Conservation (phyloP, 53 echinoderm and acorn worm species). For the Mesocentrotus franciscanus region DNA sequence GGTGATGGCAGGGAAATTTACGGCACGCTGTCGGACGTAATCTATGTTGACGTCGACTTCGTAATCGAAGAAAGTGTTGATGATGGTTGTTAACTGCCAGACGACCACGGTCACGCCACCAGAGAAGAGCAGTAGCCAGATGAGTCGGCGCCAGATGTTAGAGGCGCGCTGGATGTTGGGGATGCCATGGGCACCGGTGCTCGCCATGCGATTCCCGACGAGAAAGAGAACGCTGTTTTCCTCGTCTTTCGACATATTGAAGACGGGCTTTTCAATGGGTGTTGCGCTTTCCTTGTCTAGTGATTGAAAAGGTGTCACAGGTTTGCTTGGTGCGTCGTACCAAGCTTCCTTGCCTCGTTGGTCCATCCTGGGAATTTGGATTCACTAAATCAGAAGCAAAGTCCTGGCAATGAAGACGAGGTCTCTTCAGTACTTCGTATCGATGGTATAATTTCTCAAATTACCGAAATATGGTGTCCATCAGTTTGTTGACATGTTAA, state of each 20-base stretch:
- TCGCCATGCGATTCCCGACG: constrained; percentile 61
- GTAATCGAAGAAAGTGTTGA: constrained; percentile 10
- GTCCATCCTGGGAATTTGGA: neutral
- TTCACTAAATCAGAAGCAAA: neutral
- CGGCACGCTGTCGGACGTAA: constrained; percentile 21
- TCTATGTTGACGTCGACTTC: constrained; percentile 81
- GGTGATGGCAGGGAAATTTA: constrained; percentile 82
- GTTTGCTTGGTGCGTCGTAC: constrained; percentile 17
- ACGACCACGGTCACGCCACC: constrained; percentile 63
- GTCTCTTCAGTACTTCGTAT: neutral
- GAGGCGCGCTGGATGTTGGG: constrained; percentile 86
- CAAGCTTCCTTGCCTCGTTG: constrained; percentile 25
- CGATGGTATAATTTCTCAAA: neutral
- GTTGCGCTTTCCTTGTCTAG: neutral
- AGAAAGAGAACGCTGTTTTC: constrained; percentile 34
- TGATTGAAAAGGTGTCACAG: neutral
- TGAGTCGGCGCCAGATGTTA: constrained; percentile 57
- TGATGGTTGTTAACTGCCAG: constrained; percentile 54
- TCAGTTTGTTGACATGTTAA: neutral
- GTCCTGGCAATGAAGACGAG: neutral
- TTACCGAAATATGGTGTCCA: neutral
- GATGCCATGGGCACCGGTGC: constrained; percentile 86
- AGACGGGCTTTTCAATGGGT: neutral
- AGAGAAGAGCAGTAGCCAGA: constrained; percentile 75
- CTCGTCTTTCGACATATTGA: constrained; percentile 1